These are phyloP conservation scores for Anolis carolinensis DNA, from an alignment of 2,113 vertebrate genomes.

Conservation along the genomic window DNA sequence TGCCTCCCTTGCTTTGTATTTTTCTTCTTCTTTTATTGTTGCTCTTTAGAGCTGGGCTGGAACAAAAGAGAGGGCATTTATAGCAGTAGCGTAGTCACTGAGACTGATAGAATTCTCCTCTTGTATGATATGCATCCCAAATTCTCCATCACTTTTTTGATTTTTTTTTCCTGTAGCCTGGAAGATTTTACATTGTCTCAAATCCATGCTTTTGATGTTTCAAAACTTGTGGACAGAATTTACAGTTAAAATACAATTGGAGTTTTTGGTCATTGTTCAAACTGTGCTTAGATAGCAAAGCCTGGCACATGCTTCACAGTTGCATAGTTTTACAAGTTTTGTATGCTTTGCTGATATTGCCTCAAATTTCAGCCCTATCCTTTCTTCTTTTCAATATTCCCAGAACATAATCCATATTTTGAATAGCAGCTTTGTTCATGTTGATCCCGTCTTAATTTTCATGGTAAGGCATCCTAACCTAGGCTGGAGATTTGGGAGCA, in stretches of 20 bases:
- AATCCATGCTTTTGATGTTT: conserved; percentile 37
- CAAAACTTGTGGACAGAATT: background rate
- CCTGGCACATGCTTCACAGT: background rate
- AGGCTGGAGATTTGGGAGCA: background rate
- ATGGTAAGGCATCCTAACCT: background rate
- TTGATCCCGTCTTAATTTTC: background rate
- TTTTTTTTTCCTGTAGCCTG: conserved; percentile 3
- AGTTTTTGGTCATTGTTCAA: background rate
- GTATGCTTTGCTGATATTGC: background rate
- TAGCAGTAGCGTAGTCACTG: conserved; percentile 53
- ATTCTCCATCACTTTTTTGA: conserved; percentile 44
- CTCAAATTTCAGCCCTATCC: background rate
- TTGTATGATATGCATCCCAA: conserved; percentile 51
- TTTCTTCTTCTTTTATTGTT: conserved; percentile 64
- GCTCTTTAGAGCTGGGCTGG: conserved; percentile 61
- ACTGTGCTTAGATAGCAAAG: background rate
- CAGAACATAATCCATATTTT: background rate
- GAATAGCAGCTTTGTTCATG: background rate
- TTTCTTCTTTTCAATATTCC: background rate
- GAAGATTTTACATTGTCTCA: background rate
- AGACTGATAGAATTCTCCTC: conserved; percentile 44
- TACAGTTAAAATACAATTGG: background rate
- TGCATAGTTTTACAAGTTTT: background rate
- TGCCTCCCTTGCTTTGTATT: conserved; percentile 71
- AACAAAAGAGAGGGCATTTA: conserved; percentile 69